These are phyloP conservation scores for Pithecia hirsuta DNA, from an alignment of 2,797 vertebrate species.

Conservation along the genomic window DNA sequence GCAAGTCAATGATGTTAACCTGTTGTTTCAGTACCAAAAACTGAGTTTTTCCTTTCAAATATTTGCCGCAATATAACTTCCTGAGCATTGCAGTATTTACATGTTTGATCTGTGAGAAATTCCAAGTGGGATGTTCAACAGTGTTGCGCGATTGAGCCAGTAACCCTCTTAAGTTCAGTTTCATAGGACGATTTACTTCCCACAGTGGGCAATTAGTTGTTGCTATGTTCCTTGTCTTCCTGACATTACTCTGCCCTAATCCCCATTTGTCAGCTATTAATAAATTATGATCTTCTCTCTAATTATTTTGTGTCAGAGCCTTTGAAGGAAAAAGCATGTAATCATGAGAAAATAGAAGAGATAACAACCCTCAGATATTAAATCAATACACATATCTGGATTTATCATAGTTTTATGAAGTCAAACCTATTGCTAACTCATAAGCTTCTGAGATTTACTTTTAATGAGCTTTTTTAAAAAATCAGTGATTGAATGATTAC, in stretches of 20 bases:
- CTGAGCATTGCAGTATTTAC: not conserved
- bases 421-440: conserved; percentile 63
- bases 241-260: conserved; percentile 3
- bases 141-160: conserved; percentile 6
- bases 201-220: conserved; percentile 58
- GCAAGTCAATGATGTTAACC: conserved; percentile 40
- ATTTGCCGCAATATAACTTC: not conserved
- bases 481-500: conserved; percentile 64
- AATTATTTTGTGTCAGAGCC: conserved; percentile 59
- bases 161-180: conserved; percentile 23
- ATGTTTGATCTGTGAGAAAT: conserved; percentile 32
- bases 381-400: conserved; percentile 65
- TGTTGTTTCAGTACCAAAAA: not conserved
- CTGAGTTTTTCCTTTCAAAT: conserved; percentile 1
- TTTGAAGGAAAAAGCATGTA: conserved; percentile 60
- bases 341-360: conserved; percentile 72
- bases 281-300: conserved; percentile 61
- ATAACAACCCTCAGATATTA: conserved; percentile 60
- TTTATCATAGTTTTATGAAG: conserved; percentile 76
- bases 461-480: conserved; percentile 74
- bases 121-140: not conserved
- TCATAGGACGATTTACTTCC: conserved; percentile 49
- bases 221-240: not conserved
- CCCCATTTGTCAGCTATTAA: conserved; percentile 63
- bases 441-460: conserved; percentile 58